phyloP scores from a whole-genome alignment of 2,113 vertebrate species.

The Eptatretus burgeri region DNA sequence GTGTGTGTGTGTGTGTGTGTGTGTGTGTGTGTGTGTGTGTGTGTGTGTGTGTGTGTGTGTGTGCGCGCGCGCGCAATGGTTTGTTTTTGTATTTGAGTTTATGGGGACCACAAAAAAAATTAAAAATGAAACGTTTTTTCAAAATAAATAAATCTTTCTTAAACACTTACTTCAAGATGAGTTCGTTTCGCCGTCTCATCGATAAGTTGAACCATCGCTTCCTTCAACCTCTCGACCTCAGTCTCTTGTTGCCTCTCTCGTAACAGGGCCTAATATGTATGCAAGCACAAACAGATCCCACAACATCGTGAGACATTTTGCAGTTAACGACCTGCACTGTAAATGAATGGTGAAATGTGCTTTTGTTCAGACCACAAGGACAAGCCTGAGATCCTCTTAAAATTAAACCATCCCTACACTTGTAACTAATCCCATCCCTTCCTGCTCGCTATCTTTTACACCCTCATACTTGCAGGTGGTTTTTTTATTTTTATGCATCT shows the following conservation, averaged over 20 bases:
- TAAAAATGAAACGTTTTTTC: constrained; percentile 3
- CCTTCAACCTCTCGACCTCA: constrained; percentile 39
- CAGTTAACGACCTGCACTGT: no score
- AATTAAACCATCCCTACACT: no score
- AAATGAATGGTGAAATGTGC: no score
- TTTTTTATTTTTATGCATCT: no score
- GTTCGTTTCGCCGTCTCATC: constrained; percentile 31
- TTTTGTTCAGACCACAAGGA: no score
- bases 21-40: neutral
- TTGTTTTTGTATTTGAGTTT: constrained; percentile 8
- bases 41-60: neutral
- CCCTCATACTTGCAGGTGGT: no score
- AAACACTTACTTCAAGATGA: constrained; percentile 22
- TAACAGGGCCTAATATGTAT: constrained; percentile 26
- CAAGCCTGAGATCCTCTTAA: no score
- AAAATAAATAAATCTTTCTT: neutral
- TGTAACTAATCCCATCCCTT: no score
- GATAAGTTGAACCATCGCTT: constrained; percentile 29
- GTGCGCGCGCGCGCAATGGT: neutral
- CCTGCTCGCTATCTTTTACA: no score
- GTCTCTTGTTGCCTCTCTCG: constrained; percentile 49
- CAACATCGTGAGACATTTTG: no score
- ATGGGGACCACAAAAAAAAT: constrained; percentile 9
- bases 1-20: neutral
- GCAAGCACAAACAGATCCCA: neutral